Evolutionary conservation across 2,888 invertebrate species (phyloP).

Genomic region (Andricus quercusramuli): DNA sequence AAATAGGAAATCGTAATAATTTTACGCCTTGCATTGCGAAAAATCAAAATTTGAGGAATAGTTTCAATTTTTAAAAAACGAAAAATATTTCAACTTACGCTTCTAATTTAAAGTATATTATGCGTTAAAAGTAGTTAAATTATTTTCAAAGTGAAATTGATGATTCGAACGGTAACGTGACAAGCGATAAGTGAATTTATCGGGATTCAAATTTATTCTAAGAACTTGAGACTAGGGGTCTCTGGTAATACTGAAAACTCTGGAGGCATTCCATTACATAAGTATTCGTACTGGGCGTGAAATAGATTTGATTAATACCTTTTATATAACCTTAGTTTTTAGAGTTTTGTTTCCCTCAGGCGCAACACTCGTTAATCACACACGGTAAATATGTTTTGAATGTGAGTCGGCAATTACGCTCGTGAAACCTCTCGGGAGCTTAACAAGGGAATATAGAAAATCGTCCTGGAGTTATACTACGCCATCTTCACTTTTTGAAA

Average conservation of each 20-base stretch:
- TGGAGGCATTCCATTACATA: constrained; percentile 46
- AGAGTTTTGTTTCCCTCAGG: constrained; percentile 51
- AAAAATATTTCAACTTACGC: not conserved
- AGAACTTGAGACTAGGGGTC: constrained; percentile 4
- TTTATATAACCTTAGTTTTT: constrained; percentile 54
- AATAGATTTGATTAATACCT: constrained; percentile 56
- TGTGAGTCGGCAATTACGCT: constrained; percentile 65
- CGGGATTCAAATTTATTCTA: constrained; percentile 16
- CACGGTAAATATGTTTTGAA: constrained; percentile 63
- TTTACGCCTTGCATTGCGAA: too few relatives aligned
- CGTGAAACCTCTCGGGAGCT: not conserved
- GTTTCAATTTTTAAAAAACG: not conserved
- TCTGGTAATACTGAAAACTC: not conserved
- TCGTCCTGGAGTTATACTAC: too few relatives aligned
- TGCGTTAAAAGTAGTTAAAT: not conserved
- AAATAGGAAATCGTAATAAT: too few relatives aligned
- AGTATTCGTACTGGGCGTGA: constrained; percentile 49
- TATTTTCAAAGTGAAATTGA: not conserved
- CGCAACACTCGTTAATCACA: constrained; percentile 68
- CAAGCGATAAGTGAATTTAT: constrained; percentile 12
- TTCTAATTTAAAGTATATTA: not conserved
- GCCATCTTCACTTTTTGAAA: too few relatives aligned
- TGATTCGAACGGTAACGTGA: not conserved
- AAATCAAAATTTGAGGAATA: too few relatives aligned
- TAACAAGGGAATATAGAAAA: not conserved